These are phyloP conservation scores for Acutogordius australiensis DNA, from an alignment of 2,888 invertebrate genomes.

Conservation along the genomic window DNA sequence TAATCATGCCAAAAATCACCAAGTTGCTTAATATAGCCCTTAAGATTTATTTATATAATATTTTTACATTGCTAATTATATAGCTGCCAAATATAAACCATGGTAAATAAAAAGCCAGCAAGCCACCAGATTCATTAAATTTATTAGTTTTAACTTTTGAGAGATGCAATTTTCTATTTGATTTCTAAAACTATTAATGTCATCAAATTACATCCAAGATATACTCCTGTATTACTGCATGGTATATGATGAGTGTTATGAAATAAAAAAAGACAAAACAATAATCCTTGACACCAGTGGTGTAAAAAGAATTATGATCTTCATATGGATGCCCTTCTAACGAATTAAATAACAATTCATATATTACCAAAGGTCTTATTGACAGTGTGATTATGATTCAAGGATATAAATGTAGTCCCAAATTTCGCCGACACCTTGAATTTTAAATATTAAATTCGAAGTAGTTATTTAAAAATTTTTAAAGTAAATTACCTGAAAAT, in stretches of 20 bases:
- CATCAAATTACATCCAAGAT: constrained; percentile 48
- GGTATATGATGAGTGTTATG: constrained; percentile 76
- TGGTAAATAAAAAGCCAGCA: constrained; percentile 55
- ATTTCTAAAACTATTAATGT: constrained; percentile 51
- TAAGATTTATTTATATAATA: neutral
- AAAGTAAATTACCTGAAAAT: constrained; percentile 50
- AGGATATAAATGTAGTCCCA: constrained; percentile 68
- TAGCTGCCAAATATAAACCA: constrained; percentile 74
- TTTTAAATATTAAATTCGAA: too few relatives aligned
- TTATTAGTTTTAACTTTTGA: constrained; percentile 79
- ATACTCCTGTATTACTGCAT: constrained; percentile 93
- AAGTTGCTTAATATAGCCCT: neutral
- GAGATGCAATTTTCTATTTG: constrained; percentile 67
- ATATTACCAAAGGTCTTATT: neutral
- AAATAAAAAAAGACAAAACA: constrained; percentile 84
- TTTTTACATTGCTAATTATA: constrained; percentile 31
- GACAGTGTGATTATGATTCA: constrained; percentile 67
- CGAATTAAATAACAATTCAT: constrained; percentile 1
- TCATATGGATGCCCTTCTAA: neutral
- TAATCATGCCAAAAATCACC: neutral
- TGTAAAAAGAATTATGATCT: constrained; percentile 31
- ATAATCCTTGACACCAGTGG: constrained; percentile 61
- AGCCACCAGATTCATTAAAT: constrained; percentile 83
- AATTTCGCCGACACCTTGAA: constrained; percentile 64
- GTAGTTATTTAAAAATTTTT: too few relatives aligned